Evolutionary conservation across 2,888 invertebrate genomes (phyloP).

Genomic region (Cataglyphis albicans): DNA sequence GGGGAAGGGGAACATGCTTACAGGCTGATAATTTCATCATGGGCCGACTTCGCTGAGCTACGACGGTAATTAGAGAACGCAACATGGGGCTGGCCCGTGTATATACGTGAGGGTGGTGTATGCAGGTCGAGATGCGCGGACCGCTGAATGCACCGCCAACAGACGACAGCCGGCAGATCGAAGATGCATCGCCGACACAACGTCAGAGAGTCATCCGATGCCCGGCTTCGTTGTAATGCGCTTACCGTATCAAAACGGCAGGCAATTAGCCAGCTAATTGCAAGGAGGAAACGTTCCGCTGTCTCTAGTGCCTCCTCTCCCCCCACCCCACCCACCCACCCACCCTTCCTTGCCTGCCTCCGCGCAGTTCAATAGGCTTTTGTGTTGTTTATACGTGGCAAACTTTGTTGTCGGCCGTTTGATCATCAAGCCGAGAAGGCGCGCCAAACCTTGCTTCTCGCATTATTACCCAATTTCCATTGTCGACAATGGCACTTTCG

Average conservation of each 20-base stretch:
- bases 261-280: slow-evolving; percentile 59
- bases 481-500: neutral
- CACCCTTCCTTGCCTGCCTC: slow-evolving; percentile 26
- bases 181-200: slow-evolving; percentile 54
- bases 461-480: slow-evolving; percentile 36
- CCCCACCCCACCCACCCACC: neutral
- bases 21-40: slow-evolving; percentile 73
- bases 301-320: slow-evolving; percentile 34
- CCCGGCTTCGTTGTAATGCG: slow-evolving; percentile 54
- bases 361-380: slow-evolving; percentile 53
- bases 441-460: slow-evolving; percentile 21
- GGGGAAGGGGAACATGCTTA: slow-evolving; percentile 51
- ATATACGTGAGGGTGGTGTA: slow-evolving; percentile 32
- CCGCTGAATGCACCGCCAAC: slow-evolving; percentile 45
- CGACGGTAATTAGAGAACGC: slow-evolving; percentile 58
- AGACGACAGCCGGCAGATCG: slow-evolving; percentile 63
- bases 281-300: slow-evolving; percentile 53
- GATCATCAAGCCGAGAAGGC: slow-evolving; percentile 34
- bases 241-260: slow-evolving; percentile 58
- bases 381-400: slow-evolving; percentile 45
- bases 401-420: slow-evolving; percentile 52
- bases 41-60: slow-evolving; percentile 62
- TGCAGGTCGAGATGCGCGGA: slow-evolving; percentile 50
- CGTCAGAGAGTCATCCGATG: slow-evolving; percentile 44
- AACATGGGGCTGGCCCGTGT: slow-evolving; percentile 34